Base-by-base conservation (phyloP, 2,888 invertebrate genomes). In the Tribolium freemani region DNA sequence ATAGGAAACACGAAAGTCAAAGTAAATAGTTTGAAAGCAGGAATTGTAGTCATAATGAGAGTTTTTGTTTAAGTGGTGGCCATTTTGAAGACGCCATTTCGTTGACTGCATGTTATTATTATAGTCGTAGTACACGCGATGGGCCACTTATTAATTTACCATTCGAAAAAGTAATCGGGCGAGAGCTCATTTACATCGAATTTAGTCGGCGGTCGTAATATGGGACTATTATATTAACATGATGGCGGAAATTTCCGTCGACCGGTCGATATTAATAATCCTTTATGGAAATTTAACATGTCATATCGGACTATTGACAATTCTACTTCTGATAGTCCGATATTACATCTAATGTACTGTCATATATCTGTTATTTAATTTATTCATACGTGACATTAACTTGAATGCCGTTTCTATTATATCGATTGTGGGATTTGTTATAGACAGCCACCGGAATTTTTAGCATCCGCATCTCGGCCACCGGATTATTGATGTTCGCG, bases 1-100 rank as follows among this genome's bases (percentile, higher is more conserved):
- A 74, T 75, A 75, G 56, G 51, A n/a, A 58, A 31, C 75, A 75
- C 73, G 75, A 69, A 75, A 56, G 61, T 38, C n/a, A 53, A 60
- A 54, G 71, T 67, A 60, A 72, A 69, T 68, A 72, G 46, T 50
- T 58, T 60, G 70, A 53, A 66, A 66, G 60, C 53, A 71, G 51
- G 53, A 60, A 69, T 38, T 54, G 44, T 56, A 31, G 38, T 38
- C 46, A 57, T 69, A 70, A 70, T 70, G 70, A 70, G 48, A 48
- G 68, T 56, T 66, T 75, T 68, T 69, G 56, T 71, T 73, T 69
- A 70, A 75, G 68, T 61, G 71, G 75, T 63, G 69, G 80, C 79
- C 81, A 81, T 80, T 78, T 80, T 79, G 80, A 81, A 77, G 79
- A 63, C 79, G 76, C 79, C 79, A 79, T 79, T 78, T 76, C 76